These are phyloP conservation scores for Abrostola triplasia DNA, from an alignment of 2,888 invertebrate species.

Conservation along the genomic window DNA sequence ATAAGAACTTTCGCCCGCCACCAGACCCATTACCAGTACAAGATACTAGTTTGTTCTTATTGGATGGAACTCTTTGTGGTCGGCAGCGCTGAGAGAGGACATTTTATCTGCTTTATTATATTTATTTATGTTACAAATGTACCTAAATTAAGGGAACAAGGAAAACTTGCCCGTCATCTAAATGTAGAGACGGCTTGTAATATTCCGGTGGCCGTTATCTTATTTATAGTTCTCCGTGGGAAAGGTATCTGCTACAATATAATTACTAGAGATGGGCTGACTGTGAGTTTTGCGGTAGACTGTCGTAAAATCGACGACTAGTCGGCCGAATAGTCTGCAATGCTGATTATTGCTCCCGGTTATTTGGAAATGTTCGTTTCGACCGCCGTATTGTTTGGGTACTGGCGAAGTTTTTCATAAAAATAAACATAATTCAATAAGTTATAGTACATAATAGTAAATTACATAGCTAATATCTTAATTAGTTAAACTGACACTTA, in stretches of 20 bases:
- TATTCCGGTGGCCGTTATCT: neutral
- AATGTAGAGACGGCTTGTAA: slow-evolving; percentile 2
- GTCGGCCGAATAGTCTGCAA: too few species aligned
- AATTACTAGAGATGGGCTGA: neutral
- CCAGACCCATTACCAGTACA: slow-evolving; percentile 30
- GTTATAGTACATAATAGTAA: too few species aligned
- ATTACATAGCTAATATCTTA: too few species aligned
- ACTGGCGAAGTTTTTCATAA: too few species aligned
- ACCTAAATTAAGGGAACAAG: neutral
- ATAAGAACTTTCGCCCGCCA: slow-evolving; percentile 45
- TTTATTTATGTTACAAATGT: neutral
- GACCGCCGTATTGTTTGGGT: too few species aligned
- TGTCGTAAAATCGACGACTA: too few species aligned
- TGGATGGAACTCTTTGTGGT: slow-evolving; percentile 26
- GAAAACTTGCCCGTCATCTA: neutral
- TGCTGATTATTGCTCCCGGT: too few species aligned
- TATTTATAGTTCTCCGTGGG: slow-evolving; percentile 4
- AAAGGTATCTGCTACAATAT: slow-evolving; percentile 1
- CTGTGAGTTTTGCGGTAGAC: too few species aligned
- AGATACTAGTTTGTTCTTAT: slow-evolving; percentile 37
- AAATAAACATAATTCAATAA: too few species aligned
- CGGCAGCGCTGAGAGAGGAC: slow-evolving; percentile 1
- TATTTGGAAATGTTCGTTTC: too few species aligned
- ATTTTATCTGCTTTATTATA: slow-evolving; percentile 24
- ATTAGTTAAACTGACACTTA: too few species aligned